Evolutionary conservation across 2,797 vertebrate genomes (phyloP).

Genomic region (Dermochelys coriacea): DNA sequence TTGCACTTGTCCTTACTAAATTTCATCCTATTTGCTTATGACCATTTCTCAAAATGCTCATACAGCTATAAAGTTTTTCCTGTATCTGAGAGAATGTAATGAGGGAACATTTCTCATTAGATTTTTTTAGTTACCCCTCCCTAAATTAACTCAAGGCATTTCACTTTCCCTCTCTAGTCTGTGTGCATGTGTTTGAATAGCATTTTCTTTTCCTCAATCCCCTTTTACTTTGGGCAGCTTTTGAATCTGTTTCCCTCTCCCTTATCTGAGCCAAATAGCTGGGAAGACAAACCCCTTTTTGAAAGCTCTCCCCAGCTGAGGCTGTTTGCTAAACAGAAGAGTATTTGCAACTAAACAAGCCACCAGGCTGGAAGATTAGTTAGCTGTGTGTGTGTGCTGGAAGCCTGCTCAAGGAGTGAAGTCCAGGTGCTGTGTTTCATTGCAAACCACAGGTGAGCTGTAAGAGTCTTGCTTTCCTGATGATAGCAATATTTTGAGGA

Average conservation of each 20-base stretch:
- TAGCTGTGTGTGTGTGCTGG: neutral
- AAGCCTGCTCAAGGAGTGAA: neutral
- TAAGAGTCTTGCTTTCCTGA: neutral
- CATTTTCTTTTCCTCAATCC: neutral
- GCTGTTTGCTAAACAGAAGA: conserved; percentile 30
- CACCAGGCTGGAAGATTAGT: neutral
- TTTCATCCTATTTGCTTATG: too few species aligned
- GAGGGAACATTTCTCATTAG: neutral
- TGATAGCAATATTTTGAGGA: conserved; percentile 37
- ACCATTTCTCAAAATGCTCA: neutral
- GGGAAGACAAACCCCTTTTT: neutral
- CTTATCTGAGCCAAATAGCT: neutral
- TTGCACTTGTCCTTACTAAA: too few species aligned
- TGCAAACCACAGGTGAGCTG: conserved; percentile 26
- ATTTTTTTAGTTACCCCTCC: neutral
- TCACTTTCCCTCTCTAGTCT: neutral
- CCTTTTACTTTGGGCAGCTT: neutral
- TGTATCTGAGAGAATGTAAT: too few species aligned
- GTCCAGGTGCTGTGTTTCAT: neutral
- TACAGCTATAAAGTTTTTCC: neutral
- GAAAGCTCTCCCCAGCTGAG: conserved; percentile 17
- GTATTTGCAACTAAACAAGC: neutral
- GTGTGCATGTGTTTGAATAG: neutral
- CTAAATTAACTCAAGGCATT: neutral
- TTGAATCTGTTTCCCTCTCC: neutral